A percentile compares a stretch with the other conserved stretches of the same genome.
phyloP scores from a whole-genome alignment of 2,113 vertebrate species.

The Festucalex cinctus region DNA sequence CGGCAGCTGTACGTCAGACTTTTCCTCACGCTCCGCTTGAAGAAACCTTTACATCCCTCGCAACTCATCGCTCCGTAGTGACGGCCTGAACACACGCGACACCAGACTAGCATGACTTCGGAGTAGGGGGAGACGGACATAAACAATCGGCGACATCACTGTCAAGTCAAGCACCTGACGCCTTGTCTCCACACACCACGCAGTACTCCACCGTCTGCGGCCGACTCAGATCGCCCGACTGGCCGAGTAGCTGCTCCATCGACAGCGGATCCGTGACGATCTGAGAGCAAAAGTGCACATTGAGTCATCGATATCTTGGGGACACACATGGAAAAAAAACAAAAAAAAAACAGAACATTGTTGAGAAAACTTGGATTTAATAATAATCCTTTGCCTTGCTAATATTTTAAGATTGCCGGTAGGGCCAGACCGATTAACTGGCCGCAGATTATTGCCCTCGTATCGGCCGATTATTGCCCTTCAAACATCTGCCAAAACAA shows the following conservation, averaged over 20 bases:
- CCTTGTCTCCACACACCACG: conserved; percentile 96
- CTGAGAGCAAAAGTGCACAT: conserved; percentile 64
- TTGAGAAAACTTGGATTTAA: too few species aligned
- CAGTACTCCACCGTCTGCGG: conserved; percentile 94
- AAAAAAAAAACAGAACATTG: too few species aligned
- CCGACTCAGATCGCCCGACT: conserved; percentile 83
- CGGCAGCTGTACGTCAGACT: conserved; percentile 96
- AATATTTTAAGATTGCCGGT: too few species aligned
- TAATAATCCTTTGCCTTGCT: too few species aligned
- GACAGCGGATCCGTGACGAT: conserved; percentile 95
- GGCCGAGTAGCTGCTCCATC: conserved; percentile 89
- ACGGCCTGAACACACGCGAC: conserved; percentile 81
- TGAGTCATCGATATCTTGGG: neutral
- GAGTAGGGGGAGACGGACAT: too few species aligned
- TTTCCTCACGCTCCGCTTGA: conserved; percentile 97
- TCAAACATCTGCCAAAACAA: too few species aligned
- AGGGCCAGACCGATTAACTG: too few species aligned
- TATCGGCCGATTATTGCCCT: too few species aligned
- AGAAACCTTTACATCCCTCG: conserved; percentile 98
- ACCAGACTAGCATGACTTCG: too few species aligned
- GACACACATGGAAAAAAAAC: too few species aligned
- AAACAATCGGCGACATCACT: conserved; percentile 1
- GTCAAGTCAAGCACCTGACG: conserved; percentile 80
- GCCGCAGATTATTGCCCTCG: too few species aligned
- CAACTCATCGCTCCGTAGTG: conserved; percentile 98